phyloP scores from a whole-genome alignment of 2,797 vertebrate species.

The Halcyon smyrnensis region DNA sequence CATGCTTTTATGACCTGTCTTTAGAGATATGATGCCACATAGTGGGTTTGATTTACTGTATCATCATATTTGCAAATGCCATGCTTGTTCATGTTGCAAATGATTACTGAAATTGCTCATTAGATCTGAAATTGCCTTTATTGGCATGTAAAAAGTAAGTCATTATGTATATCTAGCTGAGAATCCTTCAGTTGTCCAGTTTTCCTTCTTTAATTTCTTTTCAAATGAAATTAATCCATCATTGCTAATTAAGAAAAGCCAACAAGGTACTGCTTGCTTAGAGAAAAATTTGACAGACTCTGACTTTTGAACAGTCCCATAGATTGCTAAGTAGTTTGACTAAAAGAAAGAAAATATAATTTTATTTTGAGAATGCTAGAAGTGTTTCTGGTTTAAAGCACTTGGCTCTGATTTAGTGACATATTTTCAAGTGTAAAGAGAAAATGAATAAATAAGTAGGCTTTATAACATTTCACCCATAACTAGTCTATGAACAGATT shows the following conservation, averaged over 20 bases:
- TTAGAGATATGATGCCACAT: not conserved
- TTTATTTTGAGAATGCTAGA: not conserved
- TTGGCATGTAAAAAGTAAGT: not conserved
- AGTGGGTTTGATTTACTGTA: not conserved
- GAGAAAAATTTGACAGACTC: not conserved
- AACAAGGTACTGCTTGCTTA: not conserved
- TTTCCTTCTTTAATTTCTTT: not conserved
- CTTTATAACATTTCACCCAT: not conserved
- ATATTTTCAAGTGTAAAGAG: not conserved
- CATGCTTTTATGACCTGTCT: not conserved
- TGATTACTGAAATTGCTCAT: not conserved
- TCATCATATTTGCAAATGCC: not conserved
- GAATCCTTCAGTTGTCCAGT: not conserved
- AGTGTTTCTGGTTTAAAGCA: not conserved
- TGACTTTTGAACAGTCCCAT: not conserved
- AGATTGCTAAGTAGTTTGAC: not conserved
- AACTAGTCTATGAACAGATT: not conserved
- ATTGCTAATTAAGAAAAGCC: not conserved
- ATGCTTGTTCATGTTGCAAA: not conserved
- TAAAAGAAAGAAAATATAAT: not conserved
- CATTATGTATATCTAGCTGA: not conserved
- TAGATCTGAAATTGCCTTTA: constrained; percentile 17
- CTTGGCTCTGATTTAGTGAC: not conserved
- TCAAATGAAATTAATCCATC: not conserved
- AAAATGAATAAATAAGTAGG: not conserved